Percentiles rank a stretch among this genome's conserved stretches.
Conservation (phyloP, 2,113 vertebrate genomes). For the Amphiprion percula region DNA sequence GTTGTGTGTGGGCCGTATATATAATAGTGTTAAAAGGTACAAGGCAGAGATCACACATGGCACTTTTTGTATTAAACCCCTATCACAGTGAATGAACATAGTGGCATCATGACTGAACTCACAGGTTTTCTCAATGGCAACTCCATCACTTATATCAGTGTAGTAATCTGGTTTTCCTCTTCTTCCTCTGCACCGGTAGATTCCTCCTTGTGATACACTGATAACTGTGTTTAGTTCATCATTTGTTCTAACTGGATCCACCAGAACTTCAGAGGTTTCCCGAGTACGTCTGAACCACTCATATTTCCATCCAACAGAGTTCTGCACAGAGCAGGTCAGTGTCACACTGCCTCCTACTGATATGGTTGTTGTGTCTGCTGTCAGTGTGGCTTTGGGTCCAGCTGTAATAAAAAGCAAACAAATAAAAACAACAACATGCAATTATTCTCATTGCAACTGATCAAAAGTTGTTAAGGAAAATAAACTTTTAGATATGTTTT, state of each 20-base stretch:
- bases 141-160: background rate
- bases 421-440: too few relatives aligned
- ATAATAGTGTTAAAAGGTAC: too few relatives aligned
- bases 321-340: background rate
- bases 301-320: too few relatives aligned
- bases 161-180: slow-evolving; percentile 8
- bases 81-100: too few relatives aligned
- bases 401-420: background rate
- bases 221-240: background rate
- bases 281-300: background rate
- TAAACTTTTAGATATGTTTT: too few relatives aligned
- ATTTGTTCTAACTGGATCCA: background rate
- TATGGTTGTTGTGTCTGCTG: background rate
- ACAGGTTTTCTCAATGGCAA: background rate
- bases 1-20: too few relatives aligned
- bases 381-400: background rate
- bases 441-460: too few relatives aligned
- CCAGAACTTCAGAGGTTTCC: background rate
- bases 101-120: background rate
- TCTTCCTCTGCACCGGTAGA: background rate
- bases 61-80: too few relatives aligned
- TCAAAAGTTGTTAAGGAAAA: too few relatives aligned
- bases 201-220: background rate
- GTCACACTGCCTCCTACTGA: background rate
- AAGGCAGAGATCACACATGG: too few relatives aligned